Conservation (phyloP, 2,113 vertebrate genomes). For the Ctenomys sociabilis region DNA sequence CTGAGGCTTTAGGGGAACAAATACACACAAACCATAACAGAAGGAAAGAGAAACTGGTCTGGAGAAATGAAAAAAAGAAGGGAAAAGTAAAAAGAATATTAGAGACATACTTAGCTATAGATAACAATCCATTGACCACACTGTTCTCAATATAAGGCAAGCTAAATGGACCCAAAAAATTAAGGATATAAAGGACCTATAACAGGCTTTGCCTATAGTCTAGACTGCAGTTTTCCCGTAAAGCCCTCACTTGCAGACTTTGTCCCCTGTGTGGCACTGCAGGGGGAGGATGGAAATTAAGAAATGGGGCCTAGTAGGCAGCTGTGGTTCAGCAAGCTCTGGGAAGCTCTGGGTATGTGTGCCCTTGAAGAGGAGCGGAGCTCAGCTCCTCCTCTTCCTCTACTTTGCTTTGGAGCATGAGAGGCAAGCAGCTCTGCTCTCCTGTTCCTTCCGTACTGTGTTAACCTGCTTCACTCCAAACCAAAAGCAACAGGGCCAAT, state of each 20-base stretch:
- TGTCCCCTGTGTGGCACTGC: neutral
- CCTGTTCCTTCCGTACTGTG: neutral
- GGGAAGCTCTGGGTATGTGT: neutral
- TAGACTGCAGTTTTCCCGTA: neutral
- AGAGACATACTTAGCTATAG: neutral
- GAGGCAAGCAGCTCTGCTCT: neutral
- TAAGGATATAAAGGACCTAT: neutral
- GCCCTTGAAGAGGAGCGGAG: neutral
- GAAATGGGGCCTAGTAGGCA: no score
- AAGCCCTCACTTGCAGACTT: neutral
- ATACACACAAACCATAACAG: no score
- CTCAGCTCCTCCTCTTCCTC: neutral
- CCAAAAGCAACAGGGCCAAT: neutral
- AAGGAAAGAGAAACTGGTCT: no score
- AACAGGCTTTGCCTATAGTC: neutral
- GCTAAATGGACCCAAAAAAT: no score
- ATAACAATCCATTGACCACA: neutral
- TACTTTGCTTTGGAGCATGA: neutral
- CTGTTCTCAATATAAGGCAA: neutral
- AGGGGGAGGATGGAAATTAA: neutral
- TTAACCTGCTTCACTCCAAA: neutral
- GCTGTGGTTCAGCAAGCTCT: no score
- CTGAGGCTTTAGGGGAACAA: no score
- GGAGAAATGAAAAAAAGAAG: no score
- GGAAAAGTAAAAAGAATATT: no score